A percentile compares a stretch with the other conserved stretches of the same genome.
phyloP scores from a whole-genome alignment of 2,113 vertebrate genomes.

The Lepisosteus oculatus region DNA sequence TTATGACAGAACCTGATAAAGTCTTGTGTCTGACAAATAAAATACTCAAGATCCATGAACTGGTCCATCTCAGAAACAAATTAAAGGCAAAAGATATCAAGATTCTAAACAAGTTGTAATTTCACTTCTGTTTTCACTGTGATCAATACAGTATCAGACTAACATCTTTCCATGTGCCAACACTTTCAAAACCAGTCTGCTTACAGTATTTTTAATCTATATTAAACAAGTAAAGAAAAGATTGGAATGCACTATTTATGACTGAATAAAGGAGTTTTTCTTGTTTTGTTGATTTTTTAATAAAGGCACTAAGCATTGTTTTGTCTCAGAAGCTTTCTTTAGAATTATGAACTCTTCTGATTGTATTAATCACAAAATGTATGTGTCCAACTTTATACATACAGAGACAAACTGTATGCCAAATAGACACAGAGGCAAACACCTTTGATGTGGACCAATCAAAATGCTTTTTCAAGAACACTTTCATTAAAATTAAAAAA shows the following conservation, averaged over 20 bases:
- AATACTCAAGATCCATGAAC: neutral
- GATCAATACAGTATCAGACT: constrained; percentile 7
- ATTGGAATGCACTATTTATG: constrained; percentile 27
- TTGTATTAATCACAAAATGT: constrained; percentile 12
- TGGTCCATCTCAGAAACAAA: neutral
- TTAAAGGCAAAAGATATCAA: neutral
- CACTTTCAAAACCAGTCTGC: constrained; percentile 15
- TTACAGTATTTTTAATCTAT: constrained; percentile 22
- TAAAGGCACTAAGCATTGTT: too few species aligned
- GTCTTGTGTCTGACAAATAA: neutral
- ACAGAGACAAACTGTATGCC: constrained; percentile 3
- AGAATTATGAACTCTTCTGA: too few species aligned
- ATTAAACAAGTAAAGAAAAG: constrained; percentile 28
- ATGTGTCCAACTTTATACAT: constrained; percentile 29
- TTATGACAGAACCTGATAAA: too few species aligned
- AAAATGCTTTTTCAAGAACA: neutral
- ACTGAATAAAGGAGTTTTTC: constrained; percentile 26
- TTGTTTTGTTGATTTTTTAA: constrained; percentile 3
- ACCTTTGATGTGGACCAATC: constrained; percentile 24
- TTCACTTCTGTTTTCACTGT: neutral
- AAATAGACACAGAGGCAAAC: constrained; percentile 21
- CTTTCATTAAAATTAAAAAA: too few species aligned
- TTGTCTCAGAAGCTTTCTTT: too few species aligned
- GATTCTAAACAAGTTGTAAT: neutral
- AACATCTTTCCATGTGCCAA: constrained; percentile 8